Percentiles rank a stretch among this genome's conserved stretches.
phyloP scores from a whole-genome alignment of 2,888 invertebrate genomes.

The Orthosia cruda region DNA sequence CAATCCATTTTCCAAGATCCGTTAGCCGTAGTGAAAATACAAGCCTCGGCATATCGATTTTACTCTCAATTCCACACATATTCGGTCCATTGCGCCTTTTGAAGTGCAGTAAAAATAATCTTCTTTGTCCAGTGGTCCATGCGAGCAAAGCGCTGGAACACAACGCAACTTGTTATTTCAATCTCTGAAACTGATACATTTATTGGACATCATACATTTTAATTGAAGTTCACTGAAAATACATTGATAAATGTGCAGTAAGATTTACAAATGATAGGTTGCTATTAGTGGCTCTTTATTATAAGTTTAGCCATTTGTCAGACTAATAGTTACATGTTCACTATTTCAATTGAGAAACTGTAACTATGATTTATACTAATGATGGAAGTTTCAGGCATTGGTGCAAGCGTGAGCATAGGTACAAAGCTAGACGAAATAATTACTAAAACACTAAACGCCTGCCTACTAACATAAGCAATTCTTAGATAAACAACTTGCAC shows the following conservation, averaged over 20 bases:
- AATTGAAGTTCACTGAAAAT: conserved; percentile 68
- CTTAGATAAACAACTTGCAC: conserved; percentile 13
- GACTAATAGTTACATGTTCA: conserved; percentile 11
- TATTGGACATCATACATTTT: conserved; percentile 75
- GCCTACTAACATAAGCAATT: not conserved
- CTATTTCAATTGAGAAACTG: conserved; percentile 1
- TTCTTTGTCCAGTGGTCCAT: too few species aligned
- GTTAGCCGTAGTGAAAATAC: conserved; percentile 67
- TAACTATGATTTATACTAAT: not conserved
- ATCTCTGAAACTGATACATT: conserved; percentile 45
- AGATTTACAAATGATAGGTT: conserved; percentile 40
- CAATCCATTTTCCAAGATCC: conserved; percentile 63
- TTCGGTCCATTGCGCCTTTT: conserved; percentile 77
- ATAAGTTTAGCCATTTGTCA: conserved; percentile 1
- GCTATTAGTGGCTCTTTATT: conserved; percentile 12
- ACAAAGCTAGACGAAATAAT: not conserved
- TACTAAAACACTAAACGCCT: conserved; percentile 6
- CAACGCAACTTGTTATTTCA: too few species aligned
- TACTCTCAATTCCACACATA: conserved; percentile 86
- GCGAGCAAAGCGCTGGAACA: too few species aligned
- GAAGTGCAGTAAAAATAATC: too few species aligned
- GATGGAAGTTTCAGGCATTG: not conserved
- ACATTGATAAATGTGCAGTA: conserved; percentile 45
- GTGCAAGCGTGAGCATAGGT: not conserved
- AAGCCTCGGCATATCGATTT: conserved; percentile 79